These are phyloP conservation scores for Pipra filicauda DNA, from an alignment of 2,113 vertebrate species.

Conservation along the genomic window DNA sequence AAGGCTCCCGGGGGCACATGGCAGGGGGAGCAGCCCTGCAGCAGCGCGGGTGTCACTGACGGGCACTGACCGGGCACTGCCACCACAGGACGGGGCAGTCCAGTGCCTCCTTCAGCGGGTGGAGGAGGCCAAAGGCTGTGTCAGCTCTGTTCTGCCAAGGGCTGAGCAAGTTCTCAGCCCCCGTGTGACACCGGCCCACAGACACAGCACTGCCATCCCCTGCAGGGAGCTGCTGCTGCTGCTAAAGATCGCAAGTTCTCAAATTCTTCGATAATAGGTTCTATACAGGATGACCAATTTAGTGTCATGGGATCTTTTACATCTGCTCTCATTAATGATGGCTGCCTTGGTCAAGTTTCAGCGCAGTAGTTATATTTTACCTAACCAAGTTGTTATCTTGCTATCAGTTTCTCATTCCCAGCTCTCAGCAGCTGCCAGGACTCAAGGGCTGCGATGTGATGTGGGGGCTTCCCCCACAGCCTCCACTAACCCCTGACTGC, in stretches of 20 bases:
- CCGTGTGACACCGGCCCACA: not conserved
- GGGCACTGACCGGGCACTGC: accelerated
- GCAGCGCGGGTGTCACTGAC: accelerated
- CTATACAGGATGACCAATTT: not conserved
- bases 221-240: not conserved
- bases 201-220: not conserved
- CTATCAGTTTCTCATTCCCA: not conserved
- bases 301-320: not conserved
- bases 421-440: not conserved
- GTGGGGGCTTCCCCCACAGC: not conserved
- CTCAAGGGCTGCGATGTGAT: accelerated
- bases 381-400: not conserved
- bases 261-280: not conserved
- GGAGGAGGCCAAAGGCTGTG: accelerated
- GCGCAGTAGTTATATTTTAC: conserved; percentile 16
- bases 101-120: accelerated
- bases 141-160: not conserved
- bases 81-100: accelerated
- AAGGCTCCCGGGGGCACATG: not conserved
- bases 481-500: accelerated
- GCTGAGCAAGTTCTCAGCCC: not conserved
- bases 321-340: not conserved
- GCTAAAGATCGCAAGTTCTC: not conserved
- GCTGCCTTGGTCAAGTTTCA: not conserved
- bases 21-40: not conserved